Base-by-base conservation (phyloP, 2,797 vertebrate species). In the Rhabdomys pumilio region DNA sequence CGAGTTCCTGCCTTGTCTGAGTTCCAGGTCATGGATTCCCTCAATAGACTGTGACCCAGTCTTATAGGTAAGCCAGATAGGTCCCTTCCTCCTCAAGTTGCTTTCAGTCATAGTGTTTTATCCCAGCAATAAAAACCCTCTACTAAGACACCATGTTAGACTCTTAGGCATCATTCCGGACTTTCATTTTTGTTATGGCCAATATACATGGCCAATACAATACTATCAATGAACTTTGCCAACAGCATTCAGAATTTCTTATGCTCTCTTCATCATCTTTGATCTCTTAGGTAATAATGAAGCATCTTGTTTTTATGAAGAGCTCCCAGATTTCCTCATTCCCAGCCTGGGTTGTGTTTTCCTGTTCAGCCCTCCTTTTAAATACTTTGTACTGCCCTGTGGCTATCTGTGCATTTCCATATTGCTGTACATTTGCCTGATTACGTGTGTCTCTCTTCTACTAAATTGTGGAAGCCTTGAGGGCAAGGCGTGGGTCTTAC, bases 101-200 rank as follows among this genome's bases (percentile, higher is more conserved):
- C 1, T 3, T 67, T 85, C 61, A 50, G 44, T 67, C 31, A 53
- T 50, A 31, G 22, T 85, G 44, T 41, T 82, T 82, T 29, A 14
- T 57, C 55, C 59, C 1, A 38, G 10, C 41, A 84, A 65, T 34
- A n/a, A 85, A 50, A 67, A 7, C 44, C 63, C 31, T 50, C 67
- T 17, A 20, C 44, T 34, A 67, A 76, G 57, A 24, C 63, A 41
- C 4, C 2, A 20, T 61, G n/a, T 19, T 69, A 76, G 79, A 73
- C 20, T 73, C 53, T 81, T 76, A 31, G 55, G 73, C 73, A 57
- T 80, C 3, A 3, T 15, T n/a, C 44, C 73, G 67, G 63, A 63
- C 65, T 79, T 95, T 61, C 34, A 19, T 69, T 90, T 90, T 95
- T 38, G 47, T 93, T 31, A 69, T 38, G 89, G 73, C 22, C 34